phyloP scores from a whole-genome alignment of 2,797 vertebrate genomes.

The Pipistrellus pipistrellus region DNA sequence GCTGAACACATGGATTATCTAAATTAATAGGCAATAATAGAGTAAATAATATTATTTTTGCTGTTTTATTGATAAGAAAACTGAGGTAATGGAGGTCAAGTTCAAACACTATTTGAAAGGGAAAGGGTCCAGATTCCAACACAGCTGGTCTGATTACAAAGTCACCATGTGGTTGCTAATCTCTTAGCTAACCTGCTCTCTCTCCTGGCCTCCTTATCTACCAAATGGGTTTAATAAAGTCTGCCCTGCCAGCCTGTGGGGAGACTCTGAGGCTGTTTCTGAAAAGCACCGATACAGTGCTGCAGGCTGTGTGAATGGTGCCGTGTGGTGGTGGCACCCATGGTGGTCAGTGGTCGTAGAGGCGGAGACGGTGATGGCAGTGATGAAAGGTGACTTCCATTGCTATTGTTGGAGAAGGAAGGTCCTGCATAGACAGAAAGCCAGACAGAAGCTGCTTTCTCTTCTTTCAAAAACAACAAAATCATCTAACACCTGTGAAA shows the following conservation, averaged over 20 bases:
- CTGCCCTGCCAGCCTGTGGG: not conserved
- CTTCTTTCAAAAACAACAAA: not conserved
- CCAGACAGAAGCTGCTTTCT: not conserved
- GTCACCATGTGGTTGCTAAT: not conserved
- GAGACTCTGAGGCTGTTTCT: not conserved
- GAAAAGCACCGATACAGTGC: not conserved
- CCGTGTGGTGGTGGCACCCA: fast-evolving
- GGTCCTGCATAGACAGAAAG: not conserved
- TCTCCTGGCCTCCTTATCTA: not conserved
- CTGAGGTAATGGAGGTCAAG: not conserved
- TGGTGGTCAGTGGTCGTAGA: fast-evolving
- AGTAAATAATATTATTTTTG: not conserved
- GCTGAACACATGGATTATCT: not conserved
- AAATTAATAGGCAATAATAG: not conserved
- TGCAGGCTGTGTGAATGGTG: too few relatives aligned
- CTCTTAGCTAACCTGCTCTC: not conserved
- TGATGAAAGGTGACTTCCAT: not conserved
- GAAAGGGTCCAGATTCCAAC: not conserved
- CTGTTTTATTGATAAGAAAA: not conserved
- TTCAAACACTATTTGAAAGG: not conserved
- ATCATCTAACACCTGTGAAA: not conserved
- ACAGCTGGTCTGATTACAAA: not conserved
- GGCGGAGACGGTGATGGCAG: too few relatives aligned
- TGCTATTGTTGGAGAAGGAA: not conserved
- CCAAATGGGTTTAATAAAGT: not conserved